A percentile compares a stretch with the other conserved stretches of the same genome.
phyloP scores from a whole-genome alignment of 2,113 vertebrate species.

The Dendrocopos noguchii region DNA sequence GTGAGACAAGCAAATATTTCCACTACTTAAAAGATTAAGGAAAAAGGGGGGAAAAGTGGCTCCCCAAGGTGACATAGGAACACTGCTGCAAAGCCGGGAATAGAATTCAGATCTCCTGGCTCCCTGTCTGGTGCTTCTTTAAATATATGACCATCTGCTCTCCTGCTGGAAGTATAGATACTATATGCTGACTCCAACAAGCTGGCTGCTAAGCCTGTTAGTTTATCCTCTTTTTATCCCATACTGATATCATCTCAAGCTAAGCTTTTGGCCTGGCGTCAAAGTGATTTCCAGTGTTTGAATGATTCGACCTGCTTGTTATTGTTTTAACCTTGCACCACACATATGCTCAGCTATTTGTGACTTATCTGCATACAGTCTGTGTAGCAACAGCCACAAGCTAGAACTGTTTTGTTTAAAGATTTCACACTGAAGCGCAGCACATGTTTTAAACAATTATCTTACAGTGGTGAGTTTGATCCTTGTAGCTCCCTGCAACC shows the following conservation, averaged over 20 bases:
- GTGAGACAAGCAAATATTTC: constrained; percentile 36
- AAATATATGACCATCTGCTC: constrained; percentile 69
- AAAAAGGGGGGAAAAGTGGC: background rate
- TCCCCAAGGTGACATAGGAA: constrained; percentile 64
- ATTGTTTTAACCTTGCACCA: constrained; percentile 62
- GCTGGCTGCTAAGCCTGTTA: constrained; percentile 64
- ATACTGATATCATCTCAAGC: constrained; percentile 56
- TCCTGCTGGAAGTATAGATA: constrained; percentile 58
- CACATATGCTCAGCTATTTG: constrained; percentile 46
- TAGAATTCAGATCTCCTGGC: constrained; percentile 63
- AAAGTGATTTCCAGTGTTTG: constrained; percentile 57
- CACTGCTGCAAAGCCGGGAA: constrained; percentile 54
- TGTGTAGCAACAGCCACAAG: constrained; percentile 4
- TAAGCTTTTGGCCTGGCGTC: constrained; percentile 60
- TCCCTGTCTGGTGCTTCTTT: constrained; percentile 59
- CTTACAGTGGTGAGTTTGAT: background rate
- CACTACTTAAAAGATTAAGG: constrained; percentile 48
- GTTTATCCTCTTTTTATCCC: constrained; percentile 61
- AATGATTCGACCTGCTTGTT: constrained; percentile 60
- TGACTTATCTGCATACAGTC: constrained; percentile 39
- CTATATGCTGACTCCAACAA: constrained; percentile 61
- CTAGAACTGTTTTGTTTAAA: constrained; percentile 35
- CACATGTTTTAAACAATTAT: constrained; percentile 2
- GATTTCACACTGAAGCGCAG: background rate
- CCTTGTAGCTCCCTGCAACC: background rate